Base-by-base conservation (phyloP, 2,888 invertebrate species). In the Zaprionus bogoriensis region DNA sequence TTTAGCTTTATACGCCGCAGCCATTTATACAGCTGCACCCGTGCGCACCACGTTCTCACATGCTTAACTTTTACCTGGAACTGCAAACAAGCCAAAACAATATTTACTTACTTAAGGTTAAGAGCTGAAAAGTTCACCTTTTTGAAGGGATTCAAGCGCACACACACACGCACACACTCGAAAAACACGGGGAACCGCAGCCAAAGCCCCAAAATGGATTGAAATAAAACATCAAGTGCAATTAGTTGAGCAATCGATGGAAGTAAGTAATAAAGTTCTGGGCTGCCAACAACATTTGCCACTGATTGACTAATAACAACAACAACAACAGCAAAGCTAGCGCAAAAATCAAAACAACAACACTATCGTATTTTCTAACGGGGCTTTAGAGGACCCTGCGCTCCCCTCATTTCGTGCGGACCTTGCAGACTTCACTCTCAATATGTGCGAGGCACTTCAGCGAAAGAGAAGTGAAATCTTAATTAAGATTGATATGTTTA, bases 401-500 rank as follows among this genome's bases (percentile, higher is more conserved):
- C 25, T 20, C 17, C 41, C 7, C 51, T 38, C 27, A 27, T 12
- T 50, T 36, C 10, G 23, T 10, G 28, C 10, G 14, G 22, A 27
- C n/a, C 39, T 28, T 14, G 20, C 38, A n/a, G 36, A 61, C 62
- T 59, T 72, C 53, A 53, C 39, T 44, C 42, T 41, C 54, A 52
- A 66, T 60, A 45, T 72, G 68, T 55, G 74, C 65, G 53, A 48
- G 70, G 63, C 63, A 64, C 76, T 76, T 73, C 52, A 71, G 51
- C 67, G 68, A 61, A 62, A 70, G 66, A 74, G 80, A 82, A 76
- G 79, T 87, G 74, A 88, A 84, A 79, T 81, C 84, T 81, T 89
- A 89, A 89, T 89, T 89, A 89, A 89, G 88, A 89, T 89, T 89
- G 88, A 89, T 89, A 82, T 87, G 82, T 80, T 87, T 79, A 61